These are phyloP conservation scores for Tadarida brasiliensis DNA, from an alignment of 2,797 vertebrate species.

Conservation along the genomic window DNA sequence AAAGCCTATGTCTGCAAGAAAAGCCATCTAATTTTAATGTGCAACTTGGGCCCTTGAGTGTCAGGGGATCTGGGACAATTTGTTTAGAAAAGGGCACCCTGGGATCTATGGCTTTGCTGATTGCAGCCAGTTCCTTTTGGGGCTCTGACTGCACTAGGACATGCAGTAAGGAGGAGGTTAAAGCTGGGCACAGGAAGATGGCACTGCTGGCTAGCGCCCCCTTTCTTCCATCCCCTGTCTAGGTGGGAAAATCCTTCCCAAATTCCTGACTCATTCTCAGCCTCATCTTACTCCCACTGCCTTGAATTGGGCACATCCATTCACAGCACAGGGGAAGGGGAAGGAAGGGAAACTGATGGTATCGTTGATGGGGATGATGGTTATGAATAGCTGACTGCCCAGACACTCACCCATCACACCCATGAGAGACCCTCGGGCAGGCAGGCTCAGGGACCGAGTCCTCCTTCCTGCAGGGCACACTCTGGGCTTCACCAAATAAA, in stretches of 20 bases:
- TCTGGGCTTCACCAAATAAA: constrained; percentile 71
- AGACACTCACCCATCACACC: not conserved
- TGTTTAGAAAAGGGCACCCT: not conserved
- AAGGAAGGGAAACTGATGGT: not conserved
- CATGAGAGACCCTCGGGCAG: not conserved
- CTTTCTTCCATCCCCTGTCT: not conserved
- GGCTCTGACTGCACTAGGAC: not conserved
- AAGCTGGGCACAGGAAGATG: not conserved
- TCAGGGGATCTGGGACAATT: not conserved
- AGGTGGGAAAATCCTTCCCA: not conserved
- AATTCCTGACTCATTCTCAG: not conserved
- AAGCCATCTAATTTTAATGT: not conserved
- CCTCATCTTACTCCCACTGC: not conserved
- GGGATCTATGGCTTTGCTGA: not conserved
- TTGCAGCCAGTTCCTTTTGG: not conserved
- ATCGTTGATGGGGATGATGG: not conserved
- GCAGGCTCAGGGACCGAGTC: not conserved
- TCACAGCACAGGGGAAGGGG: not conserved
- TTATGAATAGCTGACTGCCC: not conserved
- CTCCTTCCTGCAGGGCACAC: not conserved
- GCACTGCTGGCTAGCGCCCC: not conserved
- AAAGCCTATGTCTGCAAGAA: not conserved
- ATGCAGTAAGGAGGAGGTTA: not conserved
- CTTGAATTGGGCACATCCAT: not conserved
- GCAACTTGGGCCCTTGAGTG: not conserved